phyloP scores from a whole-genome alignment of 1,140 invertebrate genomes.

The Orchesella cincta region DNA sequence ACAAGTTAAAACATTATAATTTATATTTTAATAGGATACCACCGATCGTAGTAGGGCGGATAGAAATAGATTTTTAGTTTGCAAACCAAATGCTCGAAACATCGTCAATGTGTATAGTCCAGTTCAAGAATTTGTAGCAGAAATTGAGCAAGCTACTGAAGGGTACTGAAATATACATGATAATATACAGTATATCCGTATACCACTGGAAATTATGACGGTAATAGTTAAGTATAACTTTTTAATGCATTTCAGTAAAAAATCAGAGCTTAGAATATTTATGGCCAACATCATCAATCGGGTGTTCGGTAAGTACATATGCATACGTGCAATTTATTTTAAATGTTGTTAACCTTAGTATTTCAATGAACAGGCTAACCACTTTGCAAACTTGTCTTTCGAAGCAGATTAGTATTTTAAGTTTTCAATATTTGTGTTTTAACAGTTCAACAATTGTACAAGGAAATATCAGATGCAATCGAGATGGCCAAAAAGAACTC shows the following conservation, averaged over 20 bases:
- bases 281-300: slow-evolving; percentile 75
- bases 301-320: slow-evolving; percentile 57
- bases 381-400: background rate
- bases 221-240: slow-evolving; percentile 29
- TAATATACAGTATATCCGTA: too few species aligned
- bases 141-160: slow-evolving; percentile 69
- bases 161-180: slow-evolving; percentile 59
- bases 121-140: slow-evolving; percentile 72
- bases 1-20: slow-evolving; percentile 9
- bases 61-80: slow-evolving; percentile 62
- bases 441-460: slow-evolving; percentile 50
- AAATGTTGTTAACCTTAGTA: background rate
- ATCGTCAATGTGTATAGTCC: slow-evolving; percentile 75
- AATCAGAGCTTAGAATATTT: slow-evolving; percentile 72
- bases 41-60: slow-evolving; percentile 42
- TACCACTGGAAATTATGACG: too few species aligned
- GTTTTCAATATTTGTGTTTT: background rate
- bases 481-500: slow-evolving; percentile 70
- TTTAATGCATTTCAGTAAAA: slow-evolving; percentile 59
- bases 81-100: slow-evolving; percentile 71
- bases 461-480: slow-evolving; percentile 61
- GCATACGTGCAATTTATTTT: slow-evolving; percentile 55
- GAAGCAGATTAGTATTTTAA: background rate
- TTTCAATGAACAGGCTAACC: background rate
- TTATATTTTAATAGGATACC: slow-evolving; percentile 34